These are phyloP conservation scores for Squalus acanthias DNA, from an alignment of 2,797 vertebrate species.

Conservation along the genomic window DNA sequence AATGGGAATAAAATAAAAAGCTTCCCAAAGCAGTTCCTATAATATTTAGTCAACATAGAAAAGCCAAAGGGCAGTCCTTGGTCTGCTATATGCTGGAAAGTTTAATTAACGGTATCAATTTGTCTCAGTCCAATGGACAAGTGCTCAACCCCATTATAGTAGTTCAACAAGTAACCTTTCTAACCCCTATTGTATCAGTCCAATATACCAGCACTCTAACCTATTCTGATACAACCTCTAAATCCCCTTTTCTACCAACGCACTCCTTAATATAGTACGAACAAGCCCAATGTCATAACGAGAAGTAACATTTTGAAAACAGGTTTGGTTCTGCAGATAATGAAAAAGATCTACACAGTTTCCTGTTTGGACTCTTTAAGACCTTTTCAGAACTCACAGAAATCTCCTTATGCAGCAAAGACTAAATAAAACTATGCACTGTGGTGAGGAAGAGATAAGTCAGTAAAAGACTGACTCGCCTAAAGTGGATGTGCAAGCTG, in stretches of 20 bases:
- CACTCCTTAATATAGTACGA: not conserved
- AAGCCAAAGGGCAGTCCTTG: no score
- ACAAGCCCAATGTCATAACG: no score
- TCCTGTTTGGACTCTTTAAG: not conserved
- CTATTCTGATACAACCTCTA: not conserved
- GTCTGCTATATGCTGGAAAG: no score
- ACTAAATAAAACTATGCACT: not conserved
- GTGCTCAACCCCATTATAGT: not conserved
- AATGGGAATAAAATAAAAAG: no score
- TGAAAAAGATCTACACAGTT: not conserved
- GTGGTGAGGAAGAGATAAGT: not conserved
- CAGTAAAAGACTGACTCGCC: not conserved
- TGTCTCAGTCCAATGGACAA: not conserved
- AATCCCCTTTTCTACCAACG: not conserved
- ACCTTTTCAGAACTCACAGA: not conserved
- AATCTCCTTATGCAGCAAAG: constrained; percentile 14
- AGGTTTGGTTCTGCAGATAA: not conserved
- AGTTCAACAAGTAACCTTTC: not conserved
- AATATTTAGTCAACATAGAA: no score
- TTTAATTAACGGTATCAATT: no score
- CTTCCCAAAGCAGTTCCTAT: no score
- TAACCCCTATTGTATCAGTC: not conserved
- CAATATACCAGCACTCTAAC: not conserved
- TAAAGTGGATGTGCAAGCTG: not conserved
- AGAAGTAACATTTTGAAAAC: not conserved